Conservation (phyloP, 2,888 invertebrate species). For the Drosophila kambysellisi region DNA sequence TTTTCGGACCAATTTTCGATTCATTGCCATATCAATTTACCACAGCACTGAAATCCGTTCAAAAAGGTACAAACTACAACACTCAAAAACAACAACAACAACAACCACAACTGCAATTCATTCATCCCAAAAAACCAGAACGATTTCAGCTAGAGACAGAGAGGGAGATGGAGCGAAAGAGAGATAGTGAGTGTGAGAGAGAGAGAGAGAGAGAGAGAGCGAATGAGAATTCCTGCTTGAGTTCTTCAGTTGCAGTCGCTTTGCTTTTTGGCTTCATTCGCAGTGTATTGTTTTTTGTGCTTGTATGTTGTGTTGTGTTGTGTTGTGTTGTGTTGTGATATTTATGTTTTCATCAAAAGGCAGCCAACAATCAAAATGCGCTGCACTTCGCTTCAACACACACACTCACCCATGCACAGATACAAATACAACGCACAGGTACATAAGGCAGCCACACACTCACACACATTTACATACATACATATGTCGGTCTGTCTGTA, state of each 20-base stretch:
- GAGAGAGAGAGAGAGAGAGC: background rate
- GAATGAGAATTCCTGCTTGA: constrained; percentile 43
- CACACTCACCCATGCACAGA: constrained; percentile 24
- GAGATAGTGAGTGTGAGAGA: constrained; percentile 14
- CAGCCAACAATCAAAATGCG: constrained; percentile 80
- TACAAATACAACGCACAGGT: constrained; percentile 48
- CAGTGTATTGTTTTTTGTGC: constrained; percentile 41
- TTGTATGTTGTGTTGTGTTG: constrained; percentile 30
- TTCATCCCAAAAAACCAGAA: constrained; percentile 66
- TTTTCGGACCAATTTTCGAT: constrained; percentile 47
- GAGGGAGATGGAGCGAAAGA: constrained; percentile 2
- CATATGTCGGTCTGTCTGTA: constrained; percentile 13
- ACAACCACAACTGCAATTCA: constrained; percentile 58
- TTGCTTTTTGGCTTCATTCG: constrained; percentile 33
- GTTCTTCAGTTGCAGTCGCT: constrained; percentile 52
- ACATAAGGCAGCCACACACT: constrained; percentile 38
- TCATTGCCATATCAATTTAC: constrained; percentile 75
- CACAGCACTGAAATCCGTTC: constrained; percentile 43
- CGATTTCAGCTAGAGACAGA: constrained; percentile 20
- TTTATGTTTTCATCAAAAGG: constrained; percentile 81
- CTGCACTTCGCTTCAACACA: constrained; percentile 69
- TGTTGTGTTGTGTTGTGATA: constrained; percentile 68
- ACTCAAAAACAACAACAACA: constrained; percentile 22
- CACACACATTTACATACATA: constrained; percentile 8
- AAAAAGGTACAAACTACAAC: constrained; percentile 37